A percentile compares a stretch with the other conserved stretches of the same genome.
Conservation (phyloP, 1,140 invertebrate genomes). For the Anthonomus grandis region DNA sequence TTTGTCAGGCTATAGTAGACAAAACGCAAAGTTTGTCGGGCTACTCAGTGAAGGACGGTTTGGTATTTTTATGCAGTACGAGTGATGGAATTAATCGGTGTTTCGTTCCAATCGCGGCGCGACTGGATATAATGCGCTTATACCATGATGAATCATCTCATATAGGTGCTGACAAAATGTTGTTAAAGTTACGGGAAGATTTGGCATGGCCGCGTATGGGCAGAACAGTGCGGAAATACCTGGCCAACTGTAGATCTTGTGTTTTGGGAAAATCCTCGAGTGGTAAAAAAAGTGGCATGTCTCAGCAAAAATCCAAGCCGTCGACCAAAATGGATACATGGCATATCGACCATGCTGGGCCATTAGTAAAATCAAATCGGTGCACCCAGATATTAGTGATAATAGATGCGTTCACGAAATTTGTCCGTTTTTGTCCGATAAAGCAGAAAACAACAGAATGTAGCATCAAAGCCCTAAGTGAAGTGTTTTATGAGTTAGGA, state of each 20-base stretch:
- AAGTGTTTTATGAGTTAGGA: conserved; percentile 13
- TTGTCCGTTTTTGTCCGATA: conserved; percentile 2
- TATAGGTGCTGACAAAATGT: conserved; percentile 2
- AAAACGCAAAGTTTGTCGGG: background rate
- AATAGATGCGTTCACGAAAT: conserved; percentile 4
- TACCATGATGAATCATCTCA: conserved; percentile 13
- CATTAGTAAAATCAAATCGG: conserved; percentile 18
- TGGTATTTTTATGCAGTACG: background rate
- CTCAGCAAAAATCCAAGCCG: background rate
- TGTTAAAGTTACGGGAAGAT: conserved; percentile 1
- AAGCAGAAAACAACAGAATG: conserved; percentile 14
- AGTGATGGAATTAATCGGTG: background rate
- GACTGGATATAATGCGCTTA: background rate
- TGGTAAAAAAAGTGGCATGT: background rate
- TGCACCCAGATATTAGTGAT: conserved; percentile 16
- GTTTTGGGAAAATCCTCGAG: conserved; percentile 5
- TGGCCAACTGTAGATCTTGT: conserved; percentile 7
- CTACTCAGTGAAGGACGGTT: background rate
- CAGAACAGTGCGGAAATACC: conserved; percentile 3
- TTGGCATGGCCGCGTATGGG: conserved; percentile 2
- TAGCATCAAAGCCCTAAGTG: conserved; percentile 8
- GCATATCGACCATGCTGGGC: conserved; percentile 21
- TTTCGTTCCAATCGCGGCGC: conserved; percentile 2
- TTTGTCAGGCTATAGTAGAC: background rate
- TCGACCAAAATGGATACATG: conserved; percentile 4